Evolutionary conservation across 1,140 invertebrate species (phyloP).

Genomic region (Orius laevigatus): DNA sequence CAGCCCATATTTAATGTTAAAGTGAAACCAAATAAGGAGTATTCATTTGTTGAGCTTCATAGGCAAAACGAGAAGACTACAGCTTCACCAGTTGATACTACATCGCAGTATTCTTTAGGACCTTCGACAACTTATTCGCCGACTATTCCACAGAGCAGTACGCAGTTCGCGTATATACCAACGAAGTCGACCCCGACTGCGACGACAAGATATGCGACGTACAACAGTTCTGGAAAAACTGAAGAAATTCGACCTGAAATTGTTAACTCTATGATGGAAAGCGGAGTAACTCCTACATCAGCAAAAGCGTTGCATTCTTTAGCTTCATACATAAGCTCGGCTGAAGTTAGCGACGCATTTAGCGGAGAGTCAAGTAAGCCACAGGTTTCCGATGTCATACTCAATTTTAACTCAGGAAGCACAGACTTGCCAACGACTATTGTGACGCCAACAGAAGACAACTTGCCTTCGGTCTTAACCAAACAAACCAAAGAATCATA

Average conservation of each 20-base stretch:
- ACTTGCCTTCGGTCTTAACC: slow-evolving; percentile 19
- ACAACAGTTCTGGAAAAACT: slow-evolving; percentile 4
- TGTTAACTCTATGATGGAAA: slow-evolving; percentile 14
- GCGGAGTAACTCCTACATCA: slow-evolving; percentile 12
- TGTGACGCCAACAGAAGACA: background rate
- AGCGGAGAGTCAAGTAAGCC: slow-evolving; percentile 2
- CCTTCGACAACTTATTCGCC: background rate
- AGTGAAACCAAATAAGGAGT: slow-evolving; percentile 16
- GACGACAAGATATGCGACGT: background rate
- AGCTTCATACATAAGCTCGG: slow-evolving; percentile 44
- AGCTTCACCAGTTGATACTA: background rate
- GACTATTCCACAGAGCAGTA: background rate
- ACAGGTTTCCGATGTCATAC: slow-evolving; percentile 8
- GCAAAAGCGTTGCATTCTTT: slow-evolving; percentile 52
- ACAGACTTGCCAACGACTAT: slow-evolving; percentile 1
- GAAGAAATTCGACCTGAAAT: slow-evolving; percentile 15
- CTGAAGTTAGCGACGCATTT: slow-evolving; percentile 1
- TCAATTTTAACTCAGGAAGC: background rate
- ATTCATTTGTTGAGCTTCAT: slow-evolving; percentile 17
- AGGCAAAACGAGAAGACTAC: slow-evolving; percentile 3
- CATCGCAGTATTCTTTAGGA: background rate
- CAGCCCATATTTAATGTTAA: slow-evolving; percentile 18
- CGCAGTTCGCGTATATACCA: too few relatives aligned
- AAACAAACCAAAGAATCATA: slow-evolving; percentile 22
- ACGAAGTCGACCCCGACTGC: too few relatives aligned